A percentile compares a stretch with the other conserved stretches of the same genome.
These are phyloP conservation scores for Atrina japonica DNA, from an alignment of 2,888 invertebrate genomes.

Conservation along the genomic window DNA sequence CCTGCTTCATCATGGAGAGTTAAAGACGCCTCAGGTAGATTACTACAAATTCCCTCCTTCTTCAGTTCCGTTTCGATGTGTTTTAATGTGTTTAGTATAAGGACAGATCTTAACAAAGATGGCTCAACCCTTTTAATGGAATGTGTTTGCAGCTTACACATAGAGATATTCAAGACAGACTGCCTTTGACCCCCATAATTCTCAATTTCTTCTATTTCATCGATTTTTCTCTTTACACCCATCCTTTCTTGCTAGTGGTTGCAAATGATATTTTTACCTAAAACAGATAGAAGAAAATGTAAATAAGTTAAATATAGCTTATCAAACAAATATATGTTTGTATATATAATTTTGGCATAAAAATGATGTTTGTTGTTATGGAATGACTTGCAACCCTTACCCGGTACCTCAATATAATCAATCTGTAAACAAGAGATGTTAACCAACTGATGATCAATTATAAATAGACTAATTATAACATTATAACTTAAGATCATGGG, in stretches of 20 bases:
- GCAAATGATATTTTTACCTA: not conserved
- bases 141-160: constrained; percentile 92
- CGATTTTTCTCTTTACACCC: constrained; percentile 61
- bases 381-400: too few species aligned
- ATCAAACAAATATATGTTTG: too few species aligned
- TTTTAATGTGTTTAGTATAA: constrained; percentile 95
- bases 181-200: constrained; percentile 83
- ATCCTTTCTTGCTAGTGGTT: constrained; percentile 42
- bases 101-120: constrained; percentile 92
- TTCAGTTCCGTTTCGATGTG: constrained; percentile 92
- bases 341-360: too few species aligned
- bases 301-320: not conserved
- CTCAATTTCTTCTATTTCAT: constrained; percentile 48
- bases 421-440: too few species aligned
- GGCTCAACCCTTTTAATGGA: constrained; percentile 86
- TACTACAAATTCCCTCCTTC: constrained; percentile 79
- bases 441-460: too few species aligned
- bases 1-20: constrained; percentile 55
- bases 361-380: too few species aligned
- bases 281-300: not conserved
- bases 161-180: constrained; percentile 94
- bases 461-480: too few species aligned
- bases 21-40: constrained; percentile 47
- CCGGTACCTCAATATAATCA: too few species aligned
- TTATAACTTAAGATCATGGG: too few species aligned